Evolutionary conservation across 2,888 invertebrate species (phyloP).

Genomic region (Rhyacophila evoluta): DNA sequence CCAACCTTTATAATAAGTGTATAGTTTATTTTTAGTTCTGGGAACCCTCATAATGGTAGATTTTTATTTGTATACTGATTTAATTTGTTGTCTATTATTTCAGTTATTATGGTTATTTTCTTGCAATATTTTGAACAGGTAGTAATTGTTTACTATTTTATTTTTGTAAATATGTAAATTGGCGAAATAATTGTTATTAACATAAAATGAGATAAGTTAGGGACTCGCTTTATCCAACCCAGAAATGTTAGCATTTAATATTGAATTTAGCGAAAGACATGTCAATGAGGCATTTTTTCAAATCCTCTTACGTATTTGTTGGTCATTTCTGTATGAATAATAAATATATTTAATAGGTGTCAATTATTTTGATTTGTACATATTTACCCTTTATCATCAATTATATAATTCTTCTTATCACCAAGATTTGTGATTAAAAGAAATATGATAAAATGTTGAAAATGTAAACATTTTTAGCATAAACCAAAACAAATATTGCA

Average conservation of each 20-base stretch:
- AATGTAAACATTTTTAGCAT: constrained; percentile 51
- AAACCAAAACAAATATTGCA: background rate
- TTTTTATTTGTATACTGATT: no score
- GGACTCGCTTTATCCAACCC: background rate
- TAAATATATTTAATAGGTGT: background rate
- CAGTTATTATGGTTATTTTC: background rate
- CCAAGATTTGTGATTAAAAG: constrained; percentile 11
- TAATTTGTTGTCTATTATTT: no score
- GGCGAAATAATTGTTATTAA: background rate
- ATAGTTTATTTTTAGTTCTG: background rate
- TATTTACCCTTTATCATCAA: constrained; percentile 27
- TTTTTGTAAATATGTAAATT: constrained; percentile 20
- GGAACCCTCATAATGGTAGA: no score
- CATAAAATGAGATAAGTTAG: background rate
- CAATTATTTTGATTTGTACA: constrained; percentile 29
- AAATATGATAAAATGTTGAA: constrained; percentile 31
- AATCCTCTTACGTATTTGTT: background rate
- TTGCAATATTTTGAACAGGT: background rate
- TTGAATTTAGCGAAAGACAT: background rate
- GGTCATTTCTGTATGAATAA: background rate
- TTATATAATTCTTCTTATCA: constrained; percentile 5
- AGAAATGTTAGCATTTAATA: background rate
- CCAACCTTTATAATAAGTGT: no score
- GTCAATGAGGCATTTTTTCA: background rate
- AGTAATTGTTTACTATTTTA: background rate